phyloP scores from a whole-genome alignment of 1,140 invertebrate genomes.

The Parapsyche elsis region DNA sequence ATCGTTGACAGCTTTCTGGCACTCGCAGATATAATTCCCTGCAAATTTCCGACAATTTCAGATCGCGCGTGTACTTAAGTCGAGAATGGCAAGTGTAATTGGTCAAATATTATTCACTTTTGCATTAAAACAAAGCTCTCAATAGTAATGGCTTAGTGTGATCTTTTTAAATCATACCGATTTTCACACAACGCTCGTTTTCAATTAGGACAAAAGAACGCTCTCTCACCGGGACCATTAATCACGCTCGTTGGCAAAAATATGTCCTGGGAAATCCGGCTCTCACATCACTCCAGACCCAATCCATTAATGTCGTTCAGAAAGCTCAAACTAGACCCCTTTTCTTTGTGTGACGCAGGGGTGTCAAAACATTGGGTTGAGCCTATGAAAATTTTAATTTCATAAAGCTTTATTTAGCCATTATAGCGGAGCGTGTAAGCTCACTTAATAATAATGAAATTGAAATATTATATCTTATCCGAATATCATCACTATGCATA shows the following conservation, averaged over 20 bases:
- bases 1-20: too few species aligned
- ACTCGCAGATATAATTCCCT: too few species aligned
- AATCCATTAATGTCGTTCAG: slow-evolving; percentile 12
- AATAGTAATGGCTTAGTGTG: too few species aligned
- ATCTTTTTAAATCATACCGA: neutral
- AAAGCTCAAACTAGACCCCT: neutral
- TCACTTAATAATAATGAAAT: neutral
- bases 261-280: neutral
- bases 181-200: neutral
- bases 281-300: slow-evolving; percentile 8
- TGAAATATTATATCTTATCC: neutral
- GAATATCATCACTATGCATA: neutral
- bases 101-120: too few species aligned
- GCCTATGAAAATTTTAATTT: too few species aligned
- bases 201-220: slow-evolving; percentile 4
- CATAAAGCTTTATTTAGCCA: too few species aligned
- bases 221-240: neutral
- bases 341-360: neutral
- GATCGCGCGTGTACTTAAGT: too few species aligned
- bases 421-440: neutral
- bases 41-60: too few species aligned
- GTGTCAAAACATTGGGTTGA: too few species aligned
- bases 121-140: too few species aligned
- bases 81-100: too few species aligned
- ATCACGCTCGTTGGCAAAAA: neutral